phyloP scores from a whole-genome alignment of 2,113 vertebrate genomes.

The Chunga burmeisteri region DNA sequence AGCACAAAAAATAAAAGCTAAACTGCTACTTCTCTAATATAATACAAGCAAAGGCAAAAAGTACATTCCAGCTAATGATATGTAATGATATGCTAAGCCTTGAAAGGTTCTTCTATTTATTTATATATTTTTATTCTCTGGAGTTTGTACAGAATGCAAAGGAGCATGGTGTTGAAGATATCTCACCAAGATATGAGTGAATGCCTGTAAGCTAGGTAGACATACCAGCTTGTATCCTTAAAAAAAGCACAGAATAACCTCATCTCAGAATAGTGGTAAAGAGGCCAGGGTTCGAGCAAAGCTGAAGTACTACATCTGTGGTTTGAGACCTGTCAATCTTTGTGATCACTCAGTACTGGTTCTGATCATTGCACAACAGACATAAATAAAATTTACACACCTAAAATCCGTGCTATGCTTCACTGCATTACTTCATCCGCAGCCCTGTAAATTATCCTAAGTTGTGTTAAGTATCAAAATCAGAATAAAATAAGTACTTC shows the following conservation, averaged over 20 bases:
- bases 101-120: not conserved
- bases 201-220: not conserved
- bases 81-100: not conserved
- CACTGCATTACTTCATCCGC: not conserved
- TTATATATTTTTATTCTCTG: not conserved
- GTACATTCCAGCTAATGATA: not conserved
- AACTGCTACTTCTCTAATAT: slow-evolving; percentile 24
- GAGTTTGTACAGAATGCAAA: not conserved
- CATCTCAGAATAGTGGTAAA: accelerated
- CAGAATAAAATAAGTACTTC: not conserved
- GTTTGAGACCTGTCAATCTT: not conserved
- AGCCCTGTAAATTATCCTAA: not conserved
- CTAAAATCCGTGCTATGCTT: not conserved
- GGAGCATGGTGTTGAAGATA: not conserved
- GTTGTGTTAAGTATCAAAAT: not conserved
- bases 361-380: not conserved
- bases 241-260: not conserved
- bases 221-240: not conserved
- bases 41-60: slow-evolving; percentile 25
- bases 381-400: not conserved
- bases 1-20: slow-evolving; percentile 21
- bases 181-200: not conserved
- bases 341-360: not conserved
- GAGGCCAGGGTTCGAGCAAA: not conserved
- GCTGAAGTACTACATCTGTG: not conserved